Conservation (phyloP, 2,113 vertebrate genomes). For the Crotalus helleri region DNA sequence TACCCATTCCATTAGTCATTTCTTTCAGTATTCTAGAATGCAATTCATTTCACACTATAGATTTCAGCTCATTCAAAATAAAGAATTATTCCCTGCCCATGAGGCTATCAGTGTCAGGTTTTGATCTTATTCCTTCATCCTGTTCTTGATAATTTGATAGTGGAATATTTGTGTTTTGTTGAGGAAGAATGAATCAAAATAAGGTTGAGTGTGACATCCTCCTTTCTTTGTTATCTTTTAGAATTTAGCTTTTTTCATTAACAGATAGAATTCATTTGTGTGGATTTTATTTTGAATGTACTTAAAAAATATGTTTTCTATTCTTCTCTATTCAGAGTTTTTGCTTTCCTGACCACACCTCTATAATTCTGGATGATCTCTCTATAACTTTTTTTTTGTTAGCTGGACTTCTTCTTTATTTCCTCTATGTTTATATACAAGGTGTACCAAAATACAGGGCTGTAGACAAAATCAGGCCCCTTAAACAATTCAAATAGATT, state of each 20-base stretch:
- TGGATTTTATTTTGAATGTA: not conserved
- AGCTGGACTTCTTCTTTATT: not conserved
- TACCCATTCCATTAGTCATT: not conserved
- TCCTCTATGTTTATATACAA: not conserved
- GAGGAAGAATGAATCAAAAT: not conserved
- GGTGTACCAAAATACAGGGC: not conserved
- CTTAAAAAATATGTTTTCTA: not conserved
- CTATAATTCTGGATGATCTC: not conserved
- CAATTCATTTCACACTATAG: not conserved
- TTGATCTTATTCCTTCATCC: not conserved
- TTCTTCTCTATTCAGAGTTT: not conserved
- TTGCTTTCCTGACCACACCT: not conserved
- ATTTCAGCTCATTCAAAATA: not conserved
- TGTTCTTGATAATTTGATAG: not conserved
- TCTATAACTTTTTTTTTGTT: not conserved
- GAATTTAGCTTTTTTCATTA: not conserved
- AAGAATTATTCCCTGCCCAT: not conserved
- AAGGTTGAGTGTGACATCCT: not conserved
- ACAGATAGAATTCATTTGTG: not conserved
- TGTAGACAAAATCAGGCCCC: not conserved
- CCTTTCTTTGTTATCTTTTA: not conserved
- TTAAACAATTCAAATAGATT: not conserved
- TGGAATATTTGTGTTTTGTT: not conserved
- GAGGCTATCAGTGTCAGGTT: not conserved
- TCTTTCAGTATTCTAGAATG: not conserved